A percentile compares a stretch with the other conserved stretches of the same genome.
Evolutionary conservation across 2,888 invertebrate genomes (phyloP).

Genomic region (Parelbella ahira): DNA sequence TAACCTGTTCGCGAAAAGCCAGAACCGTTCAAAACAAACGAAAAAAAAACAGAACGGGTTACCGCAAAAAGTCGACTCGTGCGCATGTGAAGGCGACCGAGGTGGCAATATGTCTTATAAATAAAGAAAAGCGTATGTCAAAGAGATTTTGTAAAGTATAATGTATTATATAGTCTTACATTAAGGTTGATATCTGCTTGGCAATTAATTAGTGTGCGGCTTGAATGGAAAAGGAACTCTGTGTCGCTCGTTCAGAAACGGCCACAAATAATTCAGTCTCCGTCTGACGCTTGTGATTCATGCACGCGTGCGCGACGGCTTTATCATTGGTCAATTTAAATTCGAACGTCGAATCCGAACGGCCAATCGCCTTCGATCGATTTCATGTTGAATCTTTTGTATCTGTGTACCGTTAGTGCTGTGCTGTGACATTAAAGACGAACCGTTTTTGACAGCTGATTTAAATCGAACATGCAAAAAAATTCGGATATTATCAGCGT

Average conservation of each 20-base stretch:
- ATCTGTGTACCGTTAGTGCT: slow-evolving; percentile 64
- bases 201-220: slow-evolving; percentile 30
- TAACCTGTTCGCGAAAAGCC: slow-evolving; percentile 29
- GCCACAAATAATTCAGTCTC: slow-evolving; percentile 46
- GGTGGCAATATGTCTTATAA: slow-evolving; percentile 50
- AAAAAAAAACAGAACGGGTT: slow-evolving; percentile 48
- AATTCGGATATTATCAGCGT: slow-evolving; percentile 65
- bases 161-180: slow-evolving; percentile 25
- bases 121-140: slow-evolving; percentile 38
- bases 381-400: slow-evolving; percentile 63
- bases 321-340: slow-evolving; percentile 56
- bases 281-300: slow-evolving; percentile 58
- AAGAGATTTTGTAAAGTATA: slow-evolving; percentile 22
- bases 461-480: slow-evolving; percentile 25
- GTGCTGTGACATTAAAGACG: slow-evolving; percentile 62
- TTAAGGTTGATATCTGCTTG: slow-evolving; percentile 55
- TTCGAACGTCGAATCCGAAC: slow-evolving; percentile 56
- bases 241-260: slow-evolving; percentile 66
- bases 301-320: slow-evolving; percentile 51
- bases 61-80: slow-evolving; percentile 67
- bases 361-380: slow-evolving; percentile 69
- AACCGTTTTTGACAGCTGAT: slow-evolving; percentile 34
- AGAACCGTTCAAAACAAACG: slow-evolving; percentile 37
- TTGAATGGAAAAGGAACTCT: slow-evolving; percentile 70
- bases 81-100: slow-evolving; percentile 74